A percentile compares a stretch with the other conserved stretches of the same genome.
Conservation (phyloP, 2,113 vertebrate species). For the Gymnobelideus leadbeateri region DNA sequence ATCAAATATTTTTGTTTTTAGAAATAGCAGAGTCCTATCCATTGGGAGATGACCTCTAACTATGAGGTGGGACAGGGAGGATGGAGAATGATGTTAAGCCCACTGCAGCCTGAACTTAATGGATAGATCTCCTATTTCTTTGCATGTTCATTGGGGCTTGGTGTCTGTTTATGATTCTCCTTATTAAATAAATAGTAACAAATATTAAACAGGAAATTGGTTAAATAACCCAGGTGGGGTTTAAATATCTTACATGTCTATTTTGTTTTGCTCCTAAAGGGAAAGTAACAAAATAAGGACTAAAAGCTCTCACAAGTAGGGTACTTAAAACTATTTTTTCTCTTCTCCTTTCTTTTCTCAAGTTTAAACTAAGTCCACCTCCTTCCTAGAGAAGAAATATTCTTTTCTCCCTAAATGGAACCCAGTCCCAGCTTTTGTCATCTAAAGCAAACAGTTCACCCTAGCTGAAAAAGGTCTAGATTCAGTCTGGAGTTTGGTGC, state of each 20-base stretch:
- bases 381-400: neutral
- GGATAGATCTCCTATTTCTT: neutral
- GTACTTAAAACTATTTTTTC: neutral
- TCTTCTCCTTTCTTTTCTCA: neutral
- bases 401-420: neutral
- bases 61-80: neutral
- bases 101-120: neutral
- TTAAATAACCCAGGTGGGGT: neutral
- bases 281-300: accelerated
- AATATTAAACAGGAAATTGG: neutral
- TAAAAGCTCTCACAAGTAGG: too few species aligned
- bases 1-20: neutral
- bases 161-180: neutral
- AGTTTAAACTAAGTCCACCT: neutral
- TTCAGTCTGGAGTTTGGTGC: neutral
- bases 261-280: neutral
- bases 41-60: neutral
- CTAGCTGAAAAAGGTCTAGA: neutral
- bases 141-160: neutral
- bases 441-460: neutral
- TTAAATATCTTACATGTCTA: neutral
- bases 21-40: accelerated
- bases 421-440: neutral
- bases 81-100: neutral
- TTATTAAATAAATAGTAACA: neutral